Base-by-base conservation (phyloP, 2,888 invertebrate species). In the Epinotia bilunana region DNA sequence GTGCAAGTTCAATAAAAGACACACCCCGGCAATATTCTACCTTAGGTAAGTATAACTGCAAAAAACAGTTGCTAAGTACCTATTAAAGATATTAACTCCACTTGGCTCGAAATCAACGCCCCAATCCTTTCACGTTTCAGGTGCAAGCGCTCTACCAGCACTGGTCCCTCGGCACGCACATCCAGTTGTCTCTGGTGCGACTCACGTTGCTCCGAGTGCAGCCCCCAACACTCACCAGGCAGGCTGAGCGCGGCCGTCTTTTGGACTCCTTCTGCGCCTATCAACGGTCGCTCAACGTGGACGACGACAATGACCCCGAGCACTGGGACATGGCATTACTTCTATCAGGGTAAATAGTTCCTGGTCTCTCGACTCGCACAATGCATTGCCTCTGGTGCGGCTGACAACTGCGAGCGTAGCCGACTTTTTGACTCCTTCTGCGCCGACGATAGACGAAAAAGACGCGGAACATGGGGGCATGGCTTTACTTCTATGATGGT, bases 251-350 rank as follows among this genome's bases (percentile, higher is more conserved):
- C 28, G 95, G 95, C 0, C 90, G 93, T 43, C 87, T 97, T 6
- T 90, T 97, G n/a, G 96, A 97, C 85, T 95, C 96, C 1, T 97
- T 97, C 88, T 97, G 97, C 85, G 94, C 94, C 1, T 97, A 96
- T 87, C 96, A 97, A 80, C 93, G 94, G 55, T 91, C 91, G 12
- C 91, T 96, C 16, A 97, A 97, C 88, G 95, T 96, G 0, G 87
- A 91, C n/a, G 95, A 94, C 20, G 97, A 97, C 80, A 92, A 94
- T 0, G 94, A 97, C 85, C 96, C 96, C 0, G 94, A 95, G 71
- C 97, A 97, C 85, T 97, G 97, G 97, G 97, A 97, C 84, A 96
- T 97, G 95, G 97, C 95, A 0, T 89, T 97, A 6, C 96, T 97
- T 76, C 92, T 97, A 58, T 97, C 97, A 23, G 97, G 97, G 95